phyloP scores from a whole-genome alignment of 2,113 vertebrate species.

The Caretta caretta region DNA sequence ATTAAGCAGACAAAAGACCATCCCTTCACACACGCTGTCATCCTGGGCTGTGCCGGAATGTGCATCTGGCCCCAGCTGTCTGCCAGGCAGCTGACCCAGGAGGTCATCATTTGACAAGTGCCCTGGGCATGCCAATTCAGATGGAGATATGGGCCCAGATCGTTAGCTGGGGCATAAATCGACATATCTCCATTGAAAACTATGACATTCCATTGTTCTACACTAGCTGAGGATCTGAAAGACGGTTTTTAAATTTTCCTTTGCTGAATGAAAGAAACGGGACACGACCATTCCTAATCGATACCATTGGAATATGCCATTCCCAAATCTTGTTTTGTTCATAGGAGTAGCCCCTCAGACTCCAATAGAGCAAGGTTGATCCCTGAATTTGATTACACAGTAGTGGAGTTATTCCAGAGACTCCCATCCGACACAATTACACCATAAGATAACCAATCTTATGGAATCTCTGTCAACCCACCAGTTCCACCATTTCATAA shows the following conservation, averaged over 20 bases:
- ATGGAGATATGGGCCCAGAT: not conserved
- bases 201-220: accelerated
- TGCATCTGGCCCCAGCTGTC: conserved; percentile 53
- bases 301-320: not conserved
- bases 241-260: not conserved
- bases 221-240: not conserved
- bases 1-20: conserved; percentile 69
- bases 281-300: not conserved
- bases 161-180: not conserved
- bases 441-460: not conserved
- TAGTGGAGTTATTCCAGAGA: not conserved
- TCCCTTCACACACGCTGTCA: conserved; percentile 45
- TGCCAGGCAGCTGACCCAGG: conserved; percentile 44
- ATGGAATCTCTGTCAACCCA: accelerated
- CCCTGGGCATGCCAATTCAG: not conserved
- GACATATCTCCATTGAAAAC: not conserved
- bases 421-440: not conserved
- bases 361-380: not conserved
- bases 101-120: not conserved
- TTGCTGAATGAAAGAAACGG: not conserved
- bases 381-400: not conserved
- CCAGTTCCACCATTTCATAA: accelerated
- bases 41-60: conserved; percentile 46
- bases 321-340: not conserved
- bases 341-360: not conserved